phyloP scores from a whole-genome alignment of 1,140 invertebrate genomes.

The Geopemphigus sp. region DNA sequence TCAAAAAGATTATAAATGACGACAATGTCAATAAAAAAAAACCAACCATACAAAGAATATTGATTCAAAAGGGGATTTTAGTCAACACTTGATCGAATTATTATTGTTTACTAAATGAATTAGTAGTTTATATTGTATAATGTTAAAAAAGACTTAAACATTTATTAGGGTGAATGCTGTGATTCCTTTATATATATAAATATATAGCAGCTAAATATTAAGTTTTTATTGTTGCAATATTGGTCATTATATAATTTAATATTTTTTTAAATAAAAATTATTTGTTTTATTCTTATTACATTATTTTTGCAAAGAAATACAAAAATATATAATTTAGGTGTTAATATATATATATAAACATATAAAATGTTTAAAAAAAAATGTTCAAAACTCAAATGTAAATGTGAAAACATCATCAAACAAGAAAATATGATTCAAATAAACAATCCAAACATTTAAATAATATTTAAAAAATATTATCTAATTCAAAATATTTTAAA shows the following conservation, averaged over 20 bases:
- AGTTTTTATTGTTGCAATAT: constrained; percentile 3
- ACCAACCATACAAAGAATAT: background rate
- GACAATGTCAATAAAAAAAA: no score
- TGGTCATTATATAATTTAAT: background rate
- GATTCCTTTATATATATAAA: background rate
- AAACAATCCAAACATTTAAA: no score
- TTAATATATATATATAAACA: no score
- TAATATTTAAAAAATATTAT: no score
- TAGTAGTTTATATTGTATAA: background rate
- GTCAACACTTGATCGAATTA: background rate
- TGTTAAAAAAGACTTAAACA: background rate
- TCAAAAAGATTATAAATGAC: constrained; percentile 27
- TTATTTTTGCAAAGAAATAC: background rate
- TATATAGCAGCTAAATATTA: background rate
- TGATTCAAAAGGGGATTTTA: constrained; percentile 10
- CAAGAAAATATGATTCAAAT: no score
- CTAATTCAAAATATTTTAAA: no score
- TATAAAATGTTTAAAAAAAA: no score
- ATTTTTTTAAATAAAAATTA: background rate
- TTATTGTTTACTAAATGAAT: background rate
- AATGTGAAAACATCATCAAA: no score
- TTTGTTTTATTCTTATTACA: background rate
- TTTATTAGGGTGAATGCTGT: constrained; percentile 22
- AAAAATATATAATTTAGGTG: background rate
- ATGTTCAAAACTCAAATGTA: no score